Evolutionary conservation across 2,797 vertebrate species (phyloP), one percentile per base, ranked within the genome.

Genomic region (Sciurus carolinensis): DNA sequence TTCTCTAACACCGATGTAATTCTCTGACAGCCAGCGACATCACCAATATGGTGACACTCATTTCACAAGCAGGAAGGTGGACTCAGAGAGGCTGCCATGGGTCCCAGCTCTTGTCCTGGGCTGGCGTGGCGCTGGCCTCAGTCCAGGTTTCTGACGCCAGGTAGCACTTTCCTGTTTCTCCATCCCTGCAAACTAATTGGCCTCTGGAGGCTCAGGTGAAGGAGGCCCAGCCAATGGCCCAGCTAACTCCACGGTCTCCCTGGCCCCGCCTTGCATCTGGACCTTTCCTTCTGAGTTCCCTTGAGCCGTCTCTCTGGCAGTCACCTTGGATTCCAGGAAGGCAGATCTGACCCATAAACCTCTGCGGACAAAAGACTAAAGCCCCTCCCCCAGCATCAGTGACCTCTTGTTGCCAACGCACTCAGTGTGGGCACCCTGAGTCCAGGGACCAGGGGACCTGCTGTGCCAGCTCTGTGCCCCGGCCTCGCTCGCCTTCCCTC

Each of bases 61-160:
- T 5, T 50, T 14, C 17, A 2, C 3, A 1, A 8, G 39, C 2
- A 20, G 18, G 50, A 73, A 24, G 26, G 1, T 0, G 0, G n/a
- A 42, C 44, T 88, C 85, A 62, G 50, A 18, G 39, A 6, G 20
- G 33, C 18, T 39, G 2, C 4, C 11, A 26, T 5, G 3, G 0
- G 54, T 18, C 57, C 7, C 0, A 57, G 44, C 73, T 39, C n/a
- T 33, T 11, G 6, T 28, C 11, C 9, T 2, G 7, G 28, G 39
- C 50, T 15, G 15, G 1, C 42, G 18, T 22, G 26, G 50, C 14
- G 33, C 33, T 26, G 33, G 50, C 75, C 36, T 15, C 2, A 39
- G 47, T 50, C 44, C 17, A 26, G 5, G 67, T 12, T 44, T 39
- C 39, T 18, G 8, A 42, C 12, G 33, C 44, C 54, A 20, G 24